Evolutionary conservation across 2,888 invertebrate genomes (phyloP).

Genomic region (Neuroscelio doddi): DNA sequence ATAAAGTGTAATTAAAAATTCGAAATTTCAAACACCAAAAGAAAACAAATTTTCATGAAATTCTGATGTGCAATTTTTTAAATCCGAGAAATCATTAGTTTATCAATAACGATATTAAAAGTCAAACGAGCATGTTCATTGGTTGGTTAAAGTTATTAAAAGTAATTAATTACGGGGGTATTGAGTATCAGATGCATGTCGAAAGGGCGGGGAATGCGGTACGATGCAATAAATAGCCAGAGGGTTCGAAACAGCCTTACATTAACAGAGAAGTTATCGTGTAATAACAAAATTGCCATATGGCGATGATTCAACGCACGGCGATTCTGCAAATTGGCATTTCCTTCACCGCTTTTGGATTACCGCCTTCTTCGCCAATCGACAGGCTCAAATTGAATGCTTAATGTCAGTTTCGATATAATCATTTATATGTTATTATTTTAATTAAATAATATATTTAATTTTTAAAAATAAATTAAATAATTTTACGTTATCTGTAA

Average conservation of each 20-base stretch:
- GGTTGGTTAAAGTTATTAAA: slow-evolving; percentile 28
- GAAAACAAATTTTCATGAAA: too few relatives aligned
- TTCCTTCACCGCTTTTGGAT: slow-evolving; percentile 2
- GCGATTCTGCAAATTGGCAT: slow-evolving; percentile 10
- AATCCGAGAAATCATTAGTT: slow-evolving; percentile 22
- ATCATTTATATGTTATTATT: too few relatives aligned
- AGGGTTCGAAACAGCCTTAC: slow-evolving; percentile 24
- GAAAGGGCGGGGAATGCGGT: slow-evolving; percentile 31
- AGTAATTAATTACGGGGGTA: slow-evolving; percentile 32
- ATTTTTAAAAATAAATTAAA: too few relatives aligned
- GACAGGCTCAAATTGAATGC: too few relatives aligned
- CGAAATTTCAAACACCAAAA: too few relatives aligned
- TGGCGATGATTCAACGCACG: slow-evolving; percentile 16
- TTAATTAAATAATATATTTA: too few relatives aligned
- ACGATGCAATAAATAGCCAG: slow-evolving; percentile 33
- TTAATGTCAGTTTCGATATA: too few relatives aligned
- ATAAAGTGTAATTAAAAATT: too few relatives aligned
- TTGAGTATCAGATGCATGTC: slow-evolving; percentile 37
- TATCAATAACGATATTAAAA: slow-evolving; percentile 14
- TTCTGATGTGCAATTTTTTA: too few relatives aligned
- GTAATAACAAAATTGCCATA: slow-evolving; percentile 27
- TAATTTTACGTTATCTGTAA: background rate
- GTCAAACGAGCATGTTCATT: slow-evolving; percentile 21
- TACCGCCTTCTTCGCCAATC: too few relatives aligned
- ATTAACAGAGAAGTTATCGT: slow-evolving; percentile 18